Conservation (phyloP, 2,888 invertebrate genomes). For the Abscondita cerata region DNA sequence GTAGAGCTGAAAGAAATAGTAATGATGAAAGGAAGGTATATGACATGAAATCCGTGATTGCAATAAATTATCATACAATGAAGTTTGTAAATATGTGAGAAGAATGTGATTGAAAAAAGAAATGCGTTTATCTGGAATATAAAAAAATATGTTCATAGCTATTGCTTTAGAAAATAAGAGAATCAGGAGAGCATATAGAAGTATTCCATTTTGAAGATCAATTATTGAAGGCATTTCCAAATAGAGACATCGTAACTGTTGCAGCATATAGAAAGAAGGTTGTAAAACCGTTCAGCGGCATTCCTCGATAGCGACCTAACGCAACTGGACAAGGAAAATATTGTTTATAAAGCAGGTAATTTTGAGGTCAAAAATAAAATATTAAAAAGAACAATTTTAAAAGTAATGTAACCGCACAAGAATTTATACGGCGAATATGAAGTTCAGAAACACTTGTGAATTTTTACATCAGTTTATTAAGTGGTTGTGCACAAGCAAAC, state of each 20-base stretch:
- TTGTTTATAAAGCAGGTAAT: conserved; percentile 1
- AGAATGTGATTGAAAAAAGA: neutral
- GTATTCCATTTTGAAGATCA: neutral
- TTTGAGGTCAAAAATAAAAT: conserved; percentile 6
- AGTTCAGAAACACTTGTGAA: neutral
- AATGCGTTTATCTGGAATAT: neutral
- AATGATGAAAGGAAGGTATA: too few relatives aligned
- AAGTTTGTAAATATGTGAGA: neutral
- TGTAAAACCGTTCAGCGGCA: conserved; percentile 2
- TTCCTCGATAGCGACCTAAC: neutral
- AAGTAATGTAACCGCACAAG: too few relatives aligned
- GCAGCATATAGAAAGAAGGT: neutral
- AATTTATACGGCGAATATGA: neutral
- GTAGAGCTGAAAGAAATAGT: too few relatives aligned
- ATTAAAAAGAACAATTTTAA: neutral
- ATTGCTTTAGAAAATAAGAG: neutral
- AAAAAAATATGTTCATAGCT: neutral
- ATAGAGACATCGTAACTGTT: too few relatives aligned
- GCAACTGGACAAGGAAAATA: neutral
- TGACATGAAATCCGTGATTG: too few relatives aligned
- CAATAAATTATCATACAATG: neutral
- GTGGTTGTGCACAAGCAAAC: neutral
- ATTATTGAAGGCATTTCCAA: conserved; percentile 7
- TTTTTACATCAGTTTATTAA: too few relatives aligned
- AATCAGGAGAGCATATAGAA: neutral